phyloP scores from a whole-genome alignment of 2,113 vertebrate species.

The Delphinus delphis region DNA sequence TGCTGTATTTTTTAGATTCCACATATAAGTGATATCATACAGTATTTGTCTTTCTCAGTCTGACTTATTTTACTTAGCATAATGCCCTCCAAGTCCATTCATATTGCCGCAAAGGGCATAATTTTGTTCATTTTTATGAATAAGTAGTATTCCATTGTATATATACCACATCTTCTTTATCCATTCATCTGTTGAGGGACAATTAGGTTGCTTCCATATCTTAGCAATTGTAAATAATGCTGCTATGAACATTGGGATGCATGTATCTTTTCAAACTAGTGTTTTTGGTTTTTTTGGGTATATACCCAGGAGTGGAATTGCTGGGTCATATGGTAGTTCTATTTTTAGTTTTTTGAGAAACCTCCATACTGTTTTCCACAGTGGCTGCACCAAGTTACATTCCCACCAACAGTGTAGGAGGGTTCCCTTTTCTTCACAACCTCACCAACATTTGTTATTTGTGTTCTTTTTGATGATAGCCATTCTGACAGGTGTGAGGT shows the following conservation, averaged over 20 bases:
- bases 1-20: no score
- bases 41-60: no score
- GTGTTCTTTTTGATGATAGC: background rate
- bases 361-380: background rate
- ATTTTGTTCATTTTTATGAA: no score
- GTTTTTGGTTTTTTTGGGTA: background rate
- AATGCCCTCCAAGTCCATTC: no score
- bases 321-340: no score
- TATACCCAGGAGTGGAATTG: background rate
- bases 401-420: background rate
- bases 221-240: background rate
- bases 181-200: background rate
- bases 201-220: background rate
- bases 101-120: no score
- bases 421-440: background rate
- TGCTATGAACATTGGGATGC: background rate
- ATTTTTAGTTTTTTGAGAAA: no score
- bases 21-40: no score
- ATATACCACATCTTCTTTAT: no score
- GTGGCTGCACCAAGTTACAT: background rate
- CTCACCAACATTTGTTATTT: background rate
- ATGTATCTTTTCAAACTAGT: background rate
- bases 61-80: no score
- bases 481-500: background rate
- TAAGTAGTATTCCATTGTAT: no score